Percentiles rank a stretch among this genome's conserved stretches.
Conservation (phyloP, 2,113 vertebrate genomes). For the Cettia cetti region DNA sequence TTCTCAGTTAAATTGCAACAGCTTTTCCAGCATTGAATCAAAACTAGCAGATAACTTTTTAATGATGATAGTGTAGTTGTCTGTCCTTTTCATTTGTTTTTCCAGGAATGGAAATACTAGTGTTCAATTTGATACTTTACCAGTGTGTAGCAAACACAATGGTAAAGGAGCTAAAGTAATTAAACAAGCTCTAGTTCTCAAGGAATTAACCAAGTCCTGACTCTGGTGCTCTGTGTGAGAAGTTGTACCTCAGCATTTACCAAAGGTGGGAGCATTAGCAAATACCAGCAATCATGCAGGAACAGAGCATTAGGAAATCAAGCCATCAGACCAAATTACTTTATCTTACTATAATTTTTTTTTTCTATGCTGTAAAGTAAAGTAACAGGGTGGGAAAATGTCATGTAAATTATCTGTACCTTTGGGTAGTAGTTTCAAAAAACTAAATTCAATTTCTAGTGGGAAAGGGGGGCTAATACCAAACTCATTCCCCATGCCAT, state of each 20-base stretch:
- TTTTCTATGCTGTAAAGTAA: background rate
- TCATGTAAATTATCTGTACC: background rate
- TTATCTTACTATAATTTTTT: background rate
- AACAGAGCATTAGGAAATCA: background rate
- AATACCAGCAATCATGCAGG: background rate
- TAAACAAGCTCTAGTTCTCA: background rate
- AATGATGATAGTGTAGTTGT: background rate
- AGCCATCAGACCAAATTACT: constrained; percentile 5
- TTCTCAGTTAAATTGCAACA: background rate
- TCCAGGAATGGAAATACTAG: background rate
- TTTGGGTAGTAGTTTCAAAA: background rate
- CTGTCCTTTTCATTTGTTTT: background rate
- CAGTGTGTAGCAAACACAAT: background rate
- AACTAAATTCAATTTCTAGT: background rate
- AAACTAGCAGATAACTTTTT: background rate
- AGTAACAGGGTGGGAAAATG: background rate
- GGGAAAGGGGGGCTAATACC: background rate
- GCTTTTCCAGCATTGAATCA: background rate
- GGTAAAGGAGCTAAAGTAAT: background rate
- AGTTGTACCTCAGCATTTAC: constrained; percentile 1
- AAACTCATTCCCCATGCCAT: background rate
- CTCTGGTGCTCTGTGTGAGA: background rate
- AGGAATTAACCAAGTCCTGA: background rate
- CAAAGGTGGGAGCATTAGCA: constrained; percentile 6
- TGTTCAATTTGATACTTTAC: background rate